Evolutionary conservation across 2,797 vertebrate species (phyloP).

Genomic region (Calcarius lapponicus): DNA sequence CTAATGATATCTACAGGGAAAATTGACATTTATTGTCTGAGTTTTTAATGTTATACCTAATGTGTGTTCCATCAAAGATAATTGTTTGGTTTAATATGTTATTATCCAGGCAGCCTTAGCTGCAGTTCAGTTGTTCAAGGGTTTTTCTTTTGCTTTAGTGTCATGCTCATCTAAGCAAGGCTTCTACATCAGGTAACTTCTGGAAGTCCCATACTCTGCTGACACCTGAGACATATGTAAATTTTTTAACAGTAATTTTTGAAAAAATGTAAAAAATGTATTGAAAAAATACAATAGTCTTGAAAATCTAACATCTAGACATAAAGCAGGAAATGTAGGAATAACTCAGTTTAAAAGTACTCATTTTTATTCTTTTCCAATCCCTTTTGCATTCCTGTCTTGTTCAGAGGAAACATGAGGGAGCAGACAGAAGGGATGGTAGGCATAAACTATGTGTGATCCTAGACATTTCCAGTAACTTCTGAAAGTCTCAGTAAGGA

Average conservation of each 20-base stretch:
- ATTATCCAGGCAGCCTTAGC: neutral
- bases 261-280: neutral
- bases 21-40: neutral
- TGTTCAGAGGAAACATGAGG: neutral
- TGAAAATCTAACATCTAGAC: neutral
- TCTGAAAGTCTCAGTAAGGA: neutral
- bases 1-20: neutral
- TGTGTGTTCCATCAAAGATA: neutral
- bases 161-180: neutral
- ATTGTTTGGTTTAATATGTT: neutral
- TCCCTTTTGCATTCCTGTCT: neutral
- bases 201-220: neutral
- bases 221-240: neutral
- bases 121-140: neutral
- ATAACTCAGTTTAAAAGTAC: neutral
- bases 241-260: neutral
- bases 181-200: neutral
- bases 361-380: fast-evolving
- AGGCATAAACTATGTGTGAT: neutral
- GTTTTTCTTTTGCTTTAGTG: neutral
- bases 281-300: neutral
- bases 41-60: neutral
- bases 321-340: neutral
- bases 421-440: neutral
- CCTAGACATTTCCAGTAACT: neutral